Evolutionary conservation across 2,888 invertebrate genomes (phyloP), one percentile per base, ranked within the genome.

Genomic region (Nectonema munidae): DNA sequence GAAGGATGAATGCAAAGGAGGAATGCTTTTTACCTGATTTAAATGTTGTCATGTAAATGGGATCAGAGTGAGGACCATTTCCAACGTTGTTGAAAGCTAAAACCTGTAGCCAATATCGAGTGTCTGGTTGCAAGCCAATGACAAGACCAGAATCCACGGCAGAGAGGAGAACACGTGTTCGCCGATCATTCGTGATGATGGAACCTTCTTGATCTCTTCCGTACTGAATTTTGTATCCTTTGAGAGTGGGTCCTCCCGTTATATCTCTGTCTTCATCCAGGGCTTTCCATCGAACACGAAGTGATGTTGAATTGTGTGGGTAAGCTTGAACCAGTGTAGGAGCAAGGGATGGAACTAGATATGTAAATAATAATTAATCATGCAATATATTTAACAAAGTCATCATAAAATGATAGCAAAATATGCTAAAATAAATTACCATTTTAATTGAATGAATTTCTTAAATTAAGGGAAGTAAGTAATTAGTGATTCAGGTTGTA

Each of bases 51-150:
- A 52, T 68, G 44, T 71, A 57, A 52, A 65, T 75, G 29, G 72
- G 63, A 60, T 81, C 79, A 57, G 79, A 79, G 53, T 83, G 81
- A 0, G 79, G 76, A 3, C 83, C 83, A 54, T 79, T 79, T 2
- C 86, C 86, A 3, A 83, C 86, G 0, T 72, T 67, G 59, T 86
- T 86, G 50, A 75, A 83, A 0, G 76, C 81, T 76, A 83, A 81
- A 2, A 75, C 71, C 61, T 77, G 75, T 1, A 86, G 76, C 49
- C 64, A 70, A 56, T 89, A 89, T 51, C 77, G 73, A 0, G 73
- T 77, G 52, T 83, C 71, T 0, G 81, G 76, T 48, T 73, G 68
- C 36, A 89, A 59, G 45, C 83, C 86, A 9, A 86, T 79, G 49
- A 89, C 73, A 2, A 79, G 60, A 1, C 81, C 75, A 11, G 6